These are phyloP conservation scores for Papilio polyxenes DNA, from an alignment of 1,140 invertebrate species.

Conservation along the genomic window DNA sequence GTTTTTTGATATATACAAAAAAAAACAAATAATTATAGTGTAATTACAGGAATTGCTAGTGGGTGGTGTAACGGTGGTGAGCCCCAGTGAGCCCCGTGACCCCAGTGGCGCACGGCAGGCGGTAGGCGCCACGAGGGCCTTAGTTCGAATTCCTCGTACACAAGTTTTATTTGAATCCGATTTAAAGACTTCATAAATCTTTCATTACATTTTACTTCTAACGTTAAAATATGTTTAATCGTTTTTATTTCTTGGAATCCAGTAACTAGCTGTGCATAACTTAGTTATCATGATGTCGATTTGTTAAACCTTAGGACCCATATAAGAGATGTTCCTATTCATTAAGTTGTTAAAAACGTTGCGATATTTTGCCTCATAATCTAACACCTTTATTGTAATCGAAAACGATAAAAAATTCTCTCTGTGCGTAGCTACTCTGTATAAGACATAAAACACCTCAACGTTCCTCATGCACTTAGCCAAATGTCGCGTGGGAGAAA, in stretches of 20 bases:
- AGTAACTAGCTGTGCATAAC: not conserved
- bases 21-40: not conserved
- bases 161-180: slow-evolving; percentile 28
- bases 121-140: slow-evolving; percentile 59
- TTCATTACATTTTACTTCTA: not conserved
- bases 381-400: not conserved
- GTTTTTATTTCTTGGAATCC: not conserved
- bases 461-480: slow-evolving; percentile 29
- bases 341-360: too few species aligned
- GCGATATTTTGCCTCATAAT: too few species aligned
- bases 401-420: not conserved
- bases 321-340: too few species aligned
- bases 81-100: slow-evolving; percentile 14
- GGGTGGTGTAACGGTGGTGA: not conserved
- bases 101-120: slow-evolving; percentile 54
- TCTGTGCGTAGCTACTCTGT: not conserved
- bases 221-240: not conserved
- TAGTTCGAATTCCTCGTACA: slow-evolving; percentile 31
- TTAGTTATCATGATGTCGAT: not conserved
- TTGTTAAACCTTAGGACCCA: not conserved
- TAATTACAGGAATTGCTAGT: slow-evolving; percentile 5
- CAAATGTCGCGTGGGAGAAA: slow-evolving; percentile 12
- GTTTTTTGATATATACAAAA: not conserved
- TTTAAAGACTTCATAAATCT: slow-evolving; percentile 8
- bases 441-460: slow-evolving; percentile 20